These are phyloP conservation scores for Mystacornis crossleyi DNA, from an alignment of 2,113 vertebrate genomes.

Conservation along the genomic window DNA sequence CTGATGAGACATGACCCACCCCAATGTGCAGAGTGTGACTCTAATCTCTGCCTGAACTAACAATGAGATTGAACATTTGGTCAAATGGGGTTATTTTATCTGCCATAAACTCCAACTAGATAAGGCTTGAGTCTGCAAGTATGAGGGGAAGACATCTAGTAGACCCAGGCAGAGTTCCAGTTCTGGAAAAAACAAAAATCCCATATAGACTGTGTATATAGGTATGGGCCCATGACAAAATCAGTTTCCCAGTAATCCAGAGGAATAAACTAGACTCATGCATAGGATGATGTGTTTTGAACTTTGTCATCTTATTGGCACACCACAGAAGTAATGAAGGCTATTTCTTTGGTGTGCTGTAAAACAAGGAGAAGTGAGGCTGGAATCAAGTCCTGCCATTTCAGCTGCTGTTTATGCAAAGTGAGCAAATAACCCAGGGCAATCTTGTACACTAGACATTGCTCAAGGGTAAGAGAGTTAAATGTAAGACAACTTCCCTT, in stretches of 20 bases:
- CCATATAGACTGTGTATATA: not conserved
- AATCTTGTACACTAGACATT: not conserved
- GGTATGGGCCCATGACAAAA: accelerated
- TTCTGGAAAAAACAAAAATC: not conserved
- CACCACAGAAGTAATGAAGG: not conserved
- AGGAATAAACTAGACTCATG: not conserved
- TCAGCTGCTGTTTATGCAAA: not conserved
- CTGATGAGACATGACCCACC: not conserved
- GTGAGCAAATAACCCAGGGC: not conserved
- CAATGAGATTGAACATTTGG: not conserved
- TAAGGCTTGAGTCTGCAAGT: not conserved
- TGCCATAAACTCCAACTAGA: not conserved
- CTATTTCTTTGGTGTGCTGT: not conserved
- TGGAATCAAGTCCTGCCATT: not conserved
- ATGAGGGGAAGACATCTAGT: not conserved
- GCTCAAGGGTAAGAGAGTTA: not conserved
- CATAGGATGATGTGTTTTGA: not conserved
- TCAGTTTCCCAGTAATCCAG: not conserved
- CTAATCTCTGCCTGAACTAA: not conserved
- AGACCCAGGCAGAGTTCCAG: not conserved
- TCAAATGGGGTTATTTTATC: not conserved
- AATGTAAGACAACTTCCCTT: not conserved
- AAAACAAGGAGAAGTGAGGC: not conserved
- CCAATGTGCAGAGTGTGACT: not conserved
- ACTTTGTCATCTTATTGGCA: not conserved